Evolutionary conservation across 2,113 vertebrate genomes (phyloP), one percentile per base, ranked within the genome.

Genomic region (Actinemys pallida): DNA sequence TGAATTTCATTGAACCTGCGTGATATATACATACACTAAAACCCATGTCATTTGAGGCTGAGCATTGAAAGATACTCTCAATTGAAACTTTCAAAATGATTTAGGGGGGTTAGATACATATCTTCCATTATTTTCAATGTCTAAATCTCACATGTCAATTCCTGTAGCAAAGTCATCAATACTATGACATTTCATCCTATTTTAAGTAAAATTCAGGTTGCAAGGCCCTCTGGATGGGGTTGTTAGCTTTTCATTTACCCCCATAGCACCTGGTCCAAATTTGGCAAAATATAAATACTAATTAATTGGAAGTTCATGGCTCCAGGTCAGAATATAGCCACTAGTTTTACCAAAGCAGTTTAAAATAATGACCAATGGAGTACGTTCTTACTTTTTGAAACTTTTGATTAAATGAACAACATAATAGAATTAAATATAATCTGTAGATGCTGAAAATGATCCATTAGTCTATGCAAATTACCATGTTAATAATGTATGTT

Each of bases 391-490:
- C 35, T 87, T 93, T 82, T 81, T 90, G 69, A 96, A 96, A 59
- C 94, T 97, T 96, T 95, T 94, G 84, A 92, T 95, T 97, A 95
- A 95, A 93, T 92, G 81, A 96, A 93, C 59, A 88, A 89, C 91
- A 93, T 91, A 97, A 96, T 96, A 95, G 96, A 96, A 95, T 95
- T 92, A 92, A 94, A 92, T 90, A 69, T 72, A 97, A 97, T 91
- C 90, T 92, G 87, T 91, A 96, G 95, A 97, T 96, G 94, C 84
- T 95, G 96, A 97, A 97, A 98, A 97, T 95, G 95, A 97, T 96
- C 96, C 90, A 90, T 98, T 97, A 97, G 89, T 89, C 91, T 97
- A 96, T 95, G 95, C 96, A 98, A 97, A 98, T 95, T 87, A 62
- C 93, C 90, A 80, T 86, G 81, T 95, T 96, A 96, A 97, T 97